Evolutionary conservation across 2,113 vertebrate genomes (phyloP), one percentile per base, ranked within the genome.

Genomic region (Barbus barbus): DNA sequence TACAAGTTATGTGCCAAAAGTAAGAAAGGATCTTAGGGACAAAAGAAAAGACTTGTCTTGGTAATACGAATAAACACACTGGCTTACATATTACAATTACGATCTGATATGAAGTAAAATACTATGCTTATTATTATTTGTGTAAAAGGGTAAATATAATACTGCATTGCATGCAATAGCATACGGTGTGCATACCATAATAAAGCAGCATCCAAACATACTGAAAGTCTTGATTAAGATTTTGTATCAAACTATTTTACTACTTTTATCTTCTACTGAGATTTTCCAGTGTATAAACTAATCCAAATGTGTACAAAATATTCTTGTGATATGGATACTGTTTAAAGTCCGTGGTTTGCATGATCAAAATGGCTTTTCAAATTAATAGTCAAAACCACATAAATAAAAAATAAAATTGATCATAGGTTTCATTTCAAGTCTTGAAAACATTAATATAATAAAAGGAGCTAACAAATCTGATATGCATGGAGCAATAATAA

Each of bases 201-300:
- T 69, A 69, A 69, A 69, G 9, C 20, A 69, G 33, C 65, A 69
- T 38, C 20, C n/a, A n/a, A 38, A 71, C 20, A 71, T 38, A 36
- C 18, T 22, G 20, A 36, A 41, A 44, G 41, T 36, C 13, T 77
- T 22, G 22, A 14, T 0, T 78, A 53, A 60, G 20, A 71, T 71
- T 71, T 4, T 69, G 67, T 22, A 38, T 71, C 8, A 65, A 9
- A 71, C 67, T 38, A 11, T 71, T 65, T 69, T n/a, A n/a, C n/a
- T n/a, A n/a, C n/a, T n/a, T n/a, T n/a, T n/a, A n/a, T n/a, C n/a
- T n/a, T n/a, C n/a, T n/a, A n/a, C n/a, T 71, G 67, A 71, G 67
- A 71, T 86, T 61, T 84, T 84, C 78, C 86, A 87, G 86, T 87
- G 82, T 87, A 86, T 53, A 86, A 51, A 67, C 75, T 69, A 74